phyloP scores from a whole-genome alignment of 1,140 invertebrate species.

The Zaprionus kolodkinae region DNA sequence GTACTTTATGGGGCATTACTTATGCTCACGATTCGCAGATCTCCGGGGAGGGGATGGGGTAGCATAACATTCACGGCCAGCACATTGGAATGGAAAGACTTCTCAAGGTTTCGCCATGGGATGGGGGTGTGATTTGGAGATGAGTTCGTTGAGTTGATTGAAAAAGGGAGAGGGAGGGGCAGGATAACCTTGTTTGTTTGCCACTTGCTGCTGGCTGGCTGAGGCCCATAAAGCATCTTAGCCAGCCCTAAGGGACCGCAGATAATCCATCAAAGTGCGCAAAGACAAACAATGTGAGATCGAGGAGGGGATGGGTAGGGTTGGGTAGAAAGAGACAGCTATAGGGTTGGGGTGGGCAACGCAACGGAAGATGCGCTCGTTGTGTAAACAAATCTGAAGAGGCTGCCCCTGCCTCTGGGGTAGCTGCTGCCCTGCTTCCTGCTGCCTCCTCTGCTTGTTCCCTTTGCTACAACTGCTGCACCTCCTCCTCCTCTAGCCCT shows the following conservation, averaged over 20 bases:
- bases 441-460: neutral
- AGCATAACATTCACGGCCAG: neutral
- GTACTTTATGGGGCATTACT: constrained; percentile 5
- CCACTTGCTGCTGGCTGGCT: constrained; percentile 30
- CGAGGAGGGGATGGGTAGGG: neutral
- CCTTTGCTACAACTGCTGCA: too few species aligned
- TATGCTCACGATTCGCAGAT: neutral
- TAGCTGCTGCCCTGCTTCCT: neutral
- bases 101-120: neutral
- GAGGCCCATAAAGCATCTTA: constrained; percentile 31
- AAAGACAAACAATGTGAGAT: constrained; percentile 42
- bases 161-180: neutral
- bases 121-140: neutral
- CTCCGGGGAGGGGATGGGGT: neutral
- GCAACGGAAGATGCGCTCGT: neutral
- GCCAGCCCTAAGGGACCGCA: constrained; percentile 38
- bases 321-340: too few species aligned
- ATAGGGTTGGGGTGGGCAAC: neutral
- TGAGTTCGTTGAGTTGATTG: neutral
- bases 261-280: constrained; percentile 68
- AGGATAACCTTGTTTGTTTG: constrained; percentile 25
- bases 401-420: neutral
- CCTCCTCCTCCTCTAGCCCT: neutral
- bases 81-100: neutral
- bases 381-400: constrained; percentile 53